Base-by-base conservation (phyloP, 2,888 invertebrate genomes). In the Sialis fuliginosa region DNA sequence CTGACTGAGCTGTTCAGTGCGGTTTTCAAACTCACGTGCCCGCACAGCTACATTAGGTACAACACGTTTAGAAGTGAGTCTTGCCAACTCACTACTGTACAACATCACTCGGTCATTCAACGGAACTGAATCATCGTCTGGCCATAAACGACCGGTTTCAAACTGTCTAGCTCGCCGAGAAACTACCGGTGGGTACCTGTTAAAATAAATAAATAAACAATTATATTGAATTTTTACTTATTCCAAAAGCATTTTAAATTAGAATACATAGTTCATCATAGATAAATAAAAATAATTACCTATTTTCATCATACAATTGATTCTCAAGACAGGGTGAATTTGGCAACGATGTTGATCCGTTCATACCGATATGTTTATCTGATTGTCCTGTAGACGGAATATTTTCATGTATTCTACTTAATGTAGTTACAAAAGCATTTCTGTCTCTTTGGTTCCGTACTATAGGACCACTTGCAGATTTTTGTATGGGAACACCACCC, bases 11-110 rank as follows among this genome's bases (percentile, higher is more conserved):
- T 58, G 60, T 37, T 66, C 66, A 8, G 67, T 64, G 50, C 76
- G 68, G 6, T 74, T 74, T 60, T 84, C 85, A 59, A 81, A 84
- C 64, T 84, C 84, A 56, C 75, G 72, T 50, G 80, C 72, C 7
- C 82, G 65, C 49, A 79, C 72, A 46, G 79, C 80, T n/a, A 84
- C 84, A 58, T 81, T 82, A 32, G 83, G 82, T 54, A 79, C 79
- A 42, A 79, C 75, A 39, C 74, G 67, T 57, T 83, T 77, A 56
- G 76, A 74, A 49, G 77, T 74, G 43, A 85, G 63, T 43, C 67
- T 57, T 30, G 66, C 72, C 54, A 82, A 65, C 59, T 83, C 82
- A 54, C 81, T 80, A 47, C 75, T 73, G 53, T 76, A 80, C 44
- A 76, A 71, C 55, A 75, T 77, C 32, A 79, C 81, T 46, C 81